Base-by-base conservation (phyloP, 2,113 vertebrate species). In the Cettia cetti region DNA sequence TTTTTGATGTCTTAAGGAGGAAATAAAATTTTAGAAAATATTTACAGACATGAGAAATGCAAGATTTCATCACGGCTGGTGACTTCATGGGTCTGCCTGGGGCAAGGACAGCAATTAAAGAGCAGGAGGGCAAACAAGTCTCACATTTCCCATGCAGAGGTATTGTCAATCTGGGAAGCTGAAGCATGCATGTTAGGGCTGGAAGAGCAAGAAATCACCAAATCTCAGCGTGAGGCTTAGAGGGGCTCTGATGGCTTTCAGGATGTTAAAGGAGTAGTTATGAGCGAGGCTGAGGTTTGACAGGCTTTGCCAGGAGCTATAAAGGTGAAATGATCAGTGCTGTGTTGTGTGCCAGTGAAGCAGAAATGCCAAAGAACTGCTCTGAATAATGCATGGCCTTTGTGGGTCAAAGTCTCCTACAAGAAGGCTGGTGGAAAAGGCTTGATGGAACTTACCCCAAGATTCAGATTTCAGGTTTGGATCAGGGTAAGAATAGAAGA, bases 1-100 rank as follows among this genome's bases (percentile, higher is more conserved):
- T 86, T 96, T 94, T 89, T 68, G 63, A 89, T 90, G 82, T 64
- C 92, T 92, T 64, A 64, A 82, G 56, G 77, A 90, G 49, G 53
- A 84, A 90, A 72, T 50, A 45, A 71, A 63, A 60, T 54, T 52
- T 81, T 54, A 63, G 72, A 71, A 90, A 90, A 78, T 93, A 92
- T 89, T 86, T 94, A 53, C 80, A 54, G 65, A 49, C 18, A 37
- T 0, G 5, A 27, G 64, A 69, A 82, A 56, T 3, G 24, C 13
- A 66, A 40, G 50, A 63, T 90, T 77, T 74, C 47, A 61, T 82
- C 76, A 77, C 0, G 18, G 49, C 56, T 64, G 33, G 20, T 81
- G 85, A 66, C 31, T 95, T 71, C 37, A 27, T 0, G 1, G 82
- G 33, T 63, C 76, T 83, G 82, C 72, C 68, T 31, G 68, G 31